These are phyloP conservation scores for Antennarius maculatus DNA, from an alignment of 2,797 vertebrate species.

Conservation along the genomic window DNA sequence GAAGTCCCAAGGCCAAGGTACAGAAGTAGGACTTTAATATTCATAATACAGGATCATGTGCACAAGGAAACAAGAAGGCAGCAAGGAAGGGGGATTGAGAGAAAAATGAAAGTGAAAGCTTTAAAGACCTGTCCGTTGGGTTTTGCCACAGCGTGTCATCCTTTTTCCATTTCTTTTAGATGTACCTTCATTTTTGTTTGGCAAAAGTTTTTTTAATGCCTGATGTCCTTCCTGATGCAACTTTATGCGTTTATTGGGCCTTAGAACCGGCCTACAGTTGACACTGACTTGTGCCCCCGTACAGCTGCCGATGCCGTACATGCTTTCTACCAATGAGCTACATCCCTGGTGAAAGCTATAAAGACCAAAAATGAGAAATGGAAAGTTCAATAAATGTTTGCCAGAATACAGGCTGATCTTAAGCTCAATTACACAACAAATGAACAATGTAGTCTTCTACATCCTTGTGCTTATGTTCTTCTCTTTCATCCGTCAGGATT, in stretches of 20 bases:
- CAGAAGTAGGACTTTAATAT: constrained; percentile 64
- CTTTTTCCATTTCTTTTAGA: too few species aligned
- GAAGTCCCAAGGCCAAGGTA: constrained; percentile 10
- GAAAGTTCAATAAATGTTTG: constrained; percentile 41
- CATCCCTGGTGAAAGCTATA: not conserved
- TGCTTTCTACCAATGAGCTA: too few species aligned
- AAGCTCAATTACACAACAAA: constrained; percentile 57
- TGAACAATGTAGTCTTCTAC: constrained; percentile 28
- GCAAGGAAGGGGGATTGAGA: constrained; percentile 26
- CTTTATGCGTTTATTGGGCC: too few species aligned
- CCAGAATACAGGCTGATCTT: constrained; percentile 53
- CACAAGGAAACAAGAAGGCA: constrained; percentile 21
- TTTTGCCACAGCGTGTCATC: too few species aligned
- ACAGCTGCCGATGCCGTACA: too few species aligned
- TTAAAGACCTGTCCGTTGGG: constrained; percentile 6
- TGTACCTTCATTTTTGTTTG: too few species aligned
- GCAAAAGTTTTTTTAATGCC: too few species aligned
- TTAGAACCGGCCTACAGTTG: too few species aligned
- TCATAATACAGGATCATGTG: constrained; percentile 64
- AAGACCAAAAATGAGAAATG: constrained; percentile 25
- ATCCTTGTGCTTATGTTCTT: constrained; percentile 6
- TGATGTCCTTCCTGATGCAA: too few species aligned
- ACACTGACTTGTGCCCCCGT: too few species aligned
- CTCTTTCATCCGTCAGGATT: constrained; percentile 19
- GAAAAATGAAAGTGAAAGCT: constrained; percentile 21